Evolutionary conservation across 1,140 invertebrate genomes (phyloP), one percentile per base, ranked within the genome.

Genomic region (Drosophila murphyi): DNA sequence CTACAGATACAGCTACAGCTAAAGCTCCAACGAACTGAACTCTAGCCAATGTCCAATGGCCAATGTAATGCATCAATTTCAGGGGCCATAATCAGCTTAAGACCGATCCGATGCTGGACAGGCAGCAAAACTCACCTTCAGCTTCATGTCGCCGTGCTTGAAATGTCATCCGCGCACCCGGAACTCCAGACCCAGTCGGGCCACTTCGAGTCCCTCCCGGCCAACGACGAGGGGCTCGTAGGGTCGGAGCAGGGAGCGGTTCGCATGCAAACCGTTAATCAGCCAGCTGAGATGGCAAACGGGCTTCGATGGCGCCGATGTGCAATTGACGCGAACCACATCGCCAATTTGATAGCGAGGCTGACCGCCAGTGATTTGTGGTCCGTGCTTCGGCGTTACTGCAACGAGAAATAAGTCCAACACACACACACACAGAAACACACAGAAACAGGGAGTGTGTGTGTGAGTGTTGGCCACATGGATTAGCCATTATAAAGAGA

Each of bases 201-300:
- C 95, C 45, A 96, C 95, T 83, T 97, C 96, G 51, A 97, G 93
- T 0, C 96, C 91, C 57, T 92, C 91, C 20, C 91, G 79, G 2
- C 91, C 91, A n/a, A 91, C 91, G 55, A 87, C 62, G 39, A 89
- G 70, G 5, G 89, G 90, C n/a, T 91, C 89, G 54, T 91, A 92
- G 34, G 81, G 85, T 0, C 78, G 91, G 20, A 93, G 76, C 5
- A 93, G 91, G 0, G 90, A 79, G 0, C 92, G 55, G 77, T 94
- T 95, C 86, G 96, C 96, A 86, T 95, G 95, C 87, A 97, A 95
- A 50, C 96, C 96, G 92, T 98, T 98, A 92, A 98, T 96, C 93
- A 96, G 97, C 97, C 97, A 98, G 37, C 95, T 95, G 51, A 98
- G 94, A 78, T 96, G 95, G 39, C 97, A 96, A 2, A 97, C 96